phyloP scores from a whole-genome alignment of 1,140 invertebrate species.

The Papilio machaon region DNA sequence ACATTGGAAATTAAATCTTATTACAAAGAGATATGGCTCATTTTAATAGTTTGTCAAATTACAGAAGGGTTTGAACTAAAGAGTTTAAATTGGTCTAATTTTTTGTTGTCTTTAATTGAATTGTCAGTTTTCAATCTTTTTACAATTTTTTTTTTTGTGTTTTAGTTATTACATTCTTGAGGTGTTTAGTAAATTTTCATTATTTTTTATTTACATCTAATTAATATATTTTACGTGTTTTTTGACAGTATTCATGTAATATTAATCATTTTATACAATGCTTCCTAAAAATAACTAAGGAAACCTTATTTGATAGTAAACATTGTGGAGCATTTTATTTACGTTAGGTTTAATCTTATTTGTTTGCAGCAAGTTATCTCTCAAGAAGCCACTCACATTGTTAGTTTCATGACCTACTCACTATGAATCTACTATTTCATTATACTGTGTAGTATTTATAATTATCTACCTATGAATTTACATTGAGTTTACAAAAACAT shows the following conservation, averaged over 20 bases:
- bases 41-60: neutral
- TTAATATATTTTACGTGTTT: too few relatives aligned
- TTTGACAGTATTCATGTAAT: neutral
- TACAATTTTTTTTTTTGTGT: neutral
- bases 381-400: neutral
- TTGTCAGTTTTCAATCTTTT: neutral
- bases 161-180: too few relatives aligned
- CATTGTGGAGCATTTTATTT: neutral
- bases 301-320: neutral
- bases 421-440: too few relatives aligned
- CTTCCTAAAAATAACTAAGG: neutral
- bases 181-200: too few relatives aligned
- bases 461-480: too few relatives aligned
- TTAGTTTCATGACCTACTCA: neutral
- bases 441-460: too few relatives aligned
- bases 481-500: too few relatives aligned
- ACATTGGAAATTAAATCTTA: neutral
- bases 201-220: too few relatives aligned
- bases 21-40: neutral
- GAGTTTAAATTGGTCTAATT: neutral
- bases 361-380: neutral
- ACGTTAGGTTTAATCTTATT: conserved; percentile 10
- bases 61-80: neutral
- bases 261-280: neutral
- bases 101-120: neutral